Base-by-base conservation (phyloP, 2,113 vertebrate species). In the Herpetotheres cachinnans region DNA sequence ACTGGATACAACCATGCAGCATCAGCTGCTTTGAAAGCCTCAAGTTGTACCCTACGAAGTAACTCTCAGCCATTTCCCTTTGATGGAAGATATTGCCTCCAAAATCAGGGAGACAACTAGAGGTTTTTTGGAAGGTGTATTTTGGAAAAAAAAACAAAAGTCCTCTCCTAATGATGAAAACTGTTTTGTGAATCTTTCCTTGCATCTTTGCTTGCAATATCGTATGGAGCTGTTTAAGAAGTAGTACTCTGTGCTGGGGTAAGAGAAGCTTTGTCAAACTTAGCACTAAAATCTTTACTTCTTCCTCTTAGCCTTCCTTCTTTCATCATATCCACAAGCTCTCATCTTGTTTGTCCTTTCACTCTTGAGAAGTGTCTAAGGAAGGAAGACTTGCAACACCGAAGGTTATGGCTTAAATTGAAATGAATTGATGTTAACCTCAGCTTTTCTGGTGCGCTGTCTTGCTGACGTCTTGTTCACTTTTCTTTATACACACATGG, bases 371-470 rank as follows among this genome's bases (percentile, higher is more conserved):
- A 55, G 16, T 29, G 7, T 54, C 36, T 34, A 2, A 84, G n/a
- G 62, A 74, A 61, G 44, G 88, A 80, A 46, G 30, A 44, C 4
- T 10, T 32, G 6, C 6, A 42, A 7, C 46, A 2, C 16, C 15
- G 65, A 38, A 50, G 49, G 30, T 71, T 65, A 4, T 3, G 7
- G 54, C 76, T 86, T 44, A 50, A 62, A 81, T 15, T 18, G 47
- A 52, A 84, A 32, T 11, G 29, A 52, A 17, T 62, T 3, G 0
- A 8, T 0, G 0, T 67, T 38, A 74, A 55, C 16, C 25, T 90
- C 66, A 46, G 2, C 55, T 78, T 46, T 17, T 38, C 52, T 27
- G 19, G 7, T 1, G 7, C 20, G 1, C 27, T 46, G 34, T 44
- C 58, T 46, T 27, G 36, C 80, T 17, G 38, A 44, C 66, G 13